phyloP scores from a whole-genome alignment of 1,140 invertebrate species.

The Tribolium castaneum region DNA sequence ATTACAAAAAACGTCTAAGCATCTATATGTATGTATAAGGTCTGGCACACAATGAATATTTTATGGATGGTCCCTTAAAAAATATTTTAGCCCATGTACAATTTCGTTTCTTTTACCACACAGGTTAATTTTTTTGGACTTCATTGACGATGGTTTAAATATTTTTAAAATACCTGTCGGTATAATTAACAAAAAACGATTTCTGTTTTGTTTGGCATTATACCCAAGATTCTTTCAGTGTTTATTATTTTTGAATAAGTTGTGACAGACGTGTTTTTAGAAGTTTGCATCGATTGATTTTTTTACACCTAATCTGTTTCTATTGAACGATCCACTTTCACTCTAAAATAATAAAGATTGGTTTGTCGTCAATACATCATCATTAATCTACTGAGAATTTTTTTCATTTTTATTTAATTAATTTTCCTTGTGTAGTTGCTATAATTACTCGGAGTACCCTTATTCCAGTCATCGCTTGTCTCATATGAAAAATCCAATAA shows the following conservation, averaged over 20 bases:
- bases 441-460: neutral
- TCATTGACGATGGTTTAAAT: too few species aligned
- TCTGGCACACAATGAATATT: too few species aligned
- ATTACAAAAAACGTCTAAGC: too few species aligned
- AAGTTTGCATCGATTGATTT: neutral
- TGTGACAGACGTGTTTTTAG: neutral
- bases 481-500: neutral
- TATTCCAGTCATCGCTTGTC: slow-evolving; percentile 7
- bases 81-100: too few species aligned
- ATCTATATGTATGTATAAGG: too few species aligned
- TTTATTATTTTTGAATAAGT: neutral
- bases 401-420: neutral
- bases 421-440: neutral
- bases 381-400: neutral
- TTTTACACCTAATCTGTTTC: neutral
- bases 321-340: neutral
- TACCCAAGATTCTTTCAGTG: neutral
- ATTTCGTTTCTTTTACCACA: too few species aligned
- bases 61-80: too few species aligned
- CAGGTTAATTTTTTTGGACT: too few species aligned
- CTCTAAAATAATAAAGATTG: neutral
- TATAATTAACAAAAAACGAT: too few species aligned
- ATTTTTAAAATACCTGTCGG: too few species aligned
- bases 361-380: neutral
- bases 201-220: neutral